These are phyloP conservation scores for Silurus asotus DNA, from an alignment of 2,113 vertebrate genomes.

Conservation along the genomic window DNA sequence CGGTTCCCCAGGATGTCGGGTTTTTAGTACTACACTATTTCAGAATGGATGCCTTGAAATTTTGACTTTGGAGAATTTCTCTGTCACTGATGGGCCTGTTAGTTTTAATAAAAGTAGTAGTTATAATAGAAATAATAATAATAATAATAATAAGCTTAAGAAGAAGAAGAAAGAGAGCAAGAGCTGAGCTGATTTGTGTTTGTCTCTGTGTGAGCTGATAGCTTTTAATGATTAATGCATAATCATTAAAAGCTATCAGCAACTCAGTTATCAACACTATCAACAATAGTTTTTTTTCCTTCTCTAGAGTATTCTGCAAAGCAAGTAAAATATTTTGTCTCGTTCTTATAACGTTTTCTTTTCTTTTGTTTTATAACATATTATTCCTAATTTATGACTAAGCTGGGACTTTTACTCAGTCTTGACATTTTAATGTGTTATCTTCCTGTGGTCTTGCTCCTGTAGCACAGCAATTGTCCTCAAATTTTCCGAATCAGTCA, in stretches of 20 bases:
- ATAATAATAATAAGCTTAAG: not conserved
- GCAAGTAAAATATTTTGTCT: not conserved
- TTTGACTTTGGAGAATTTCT: not conserved
- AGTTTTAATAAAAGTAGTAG: not conserved
- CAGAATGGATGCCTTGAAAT: not conserved
- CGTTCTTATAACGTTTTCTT: not conserved
- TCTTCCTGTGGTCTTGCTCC: not conserved
- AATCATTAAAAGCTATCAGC: slow-evolving; percentile 44
- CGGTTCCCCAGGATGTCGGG: no score
- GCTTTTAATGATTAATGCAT: not conserved
- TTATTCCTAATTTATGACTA: not conserved
- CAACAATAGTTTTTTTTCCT: slow-evolving; percentile 17
- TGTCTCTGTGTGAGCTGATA: no score
- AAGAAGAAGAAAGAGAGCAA: not conserved
- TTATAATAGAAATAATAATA: not conserved
- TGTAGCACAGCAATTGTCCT: no score
- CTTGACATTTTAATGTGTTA: not conserved
- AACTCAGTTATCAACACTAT: slow-evolving; percentile 56
- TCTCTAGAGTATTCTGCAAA: not conserved
- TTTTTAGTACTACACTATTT: not conserved
- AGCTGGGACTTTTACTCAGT: not conserved
- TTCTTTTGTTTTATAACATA: slow-evolving; percentile 36
- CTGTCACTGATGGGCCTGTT: slow-evolving; percentile 1
- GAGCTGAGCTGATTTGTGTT: not conserved
- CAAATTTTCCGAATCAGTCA: not conserved